These are phyloP conservation scores for Leucophenga maculata DNA, from an alignment of 2,888 invertebrate genomes.

Conservation along the genomic window DNA sequence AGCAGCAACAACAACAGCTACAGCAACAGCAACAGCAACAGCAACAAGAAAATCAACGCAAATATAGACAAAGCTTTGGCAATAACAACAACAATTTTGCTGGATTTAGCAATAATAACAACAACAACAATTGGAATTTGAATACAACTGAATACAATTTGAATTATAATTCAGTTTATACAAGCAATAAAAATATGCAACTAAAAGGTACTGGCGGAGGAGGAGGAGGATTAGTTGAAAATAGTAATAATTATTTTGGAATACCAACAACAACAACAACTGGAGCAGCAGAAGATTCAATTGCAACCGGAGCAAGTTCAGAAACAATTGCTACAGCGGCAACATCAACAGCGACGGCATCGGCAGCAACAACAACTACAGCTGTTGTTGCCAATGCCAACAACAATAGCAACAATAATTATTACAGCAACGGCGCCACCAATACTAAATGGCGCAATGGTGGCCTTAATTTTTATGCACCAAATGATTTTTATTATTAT, in stretches of 20 bases:
- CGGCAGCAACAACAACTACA: slow-evolving; percentile 22
- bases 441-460: slow-evolving; percentile 31
- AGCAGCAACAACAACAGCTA: slow-evolving; percentile 5
- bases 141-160: not conserved
- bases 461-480: not conserved
- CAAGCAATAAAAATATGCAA: too few species aligned
- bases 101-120: slow-evolving; percentile 4
- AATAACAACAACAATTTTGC: slow-evolving; percentile 25
- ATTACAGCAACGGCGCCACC: too few species aligned
- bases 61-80: not conserved
- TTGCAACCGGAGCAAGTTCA: not conserved
- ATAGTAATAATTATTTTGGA: too few species aligned
- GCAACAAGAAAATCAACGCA: slow-evolving; percentile 20
- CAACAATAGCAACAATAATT: slow-evolving; percentile 20
- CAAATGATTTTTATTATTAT: slow-evolving; percentile 43
- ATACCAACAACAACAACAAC: too few species aligned
- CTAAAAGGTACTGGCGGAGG: too few species aligned
- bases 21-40: slow-evolving; percentile 32
- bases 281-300: not conserved
- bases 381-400: slow-evolving; percentile 28
- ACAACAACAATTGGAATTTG: slow-evolving; percentile 19
- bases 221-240: too few species aligned
- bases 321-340: not conserved
- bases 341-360: slow-evolving; percentile 22
- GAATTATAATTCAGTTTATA: too few species aligned